A percentile compares a stretch with the other conserved stretches of the same genome.
phyloP scores from a whole-genome alignment of 2,113 vertebrate species.

The Cyphomyrus discorhynchus region DNA sequence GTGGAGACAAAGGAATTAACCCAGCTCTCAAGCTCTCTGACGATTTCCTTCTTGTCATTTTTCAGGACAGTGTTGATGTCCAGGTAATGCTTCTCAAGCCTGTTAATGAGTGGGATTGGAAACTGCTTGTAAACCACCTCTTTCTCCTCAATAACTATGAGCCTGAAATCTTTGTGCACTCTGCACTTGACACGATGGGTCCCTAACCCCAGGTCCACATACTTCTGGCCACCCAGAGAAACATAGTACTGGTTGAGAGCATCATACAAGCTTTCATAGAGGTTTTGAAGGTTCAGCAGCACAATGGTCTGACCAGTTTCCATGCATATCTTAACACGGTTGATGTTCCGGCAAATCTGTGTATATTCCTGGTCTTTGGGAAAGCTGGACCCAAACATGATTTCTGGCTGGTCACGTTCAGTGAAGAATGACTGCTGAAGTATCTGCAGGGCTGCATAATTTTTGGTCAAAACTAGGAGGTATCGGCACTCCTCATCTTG shows the following conservation, averaged over 20 bases:
- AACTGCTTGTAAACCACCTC: constrained; percentile 84
- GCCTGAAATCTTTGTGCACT: constrained; percentile 77
- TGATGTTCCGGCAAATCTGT: constrained; percentile 91
- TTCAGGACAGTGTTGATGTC: constrained; percentile 78
- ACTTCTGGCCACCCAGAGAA: constrained; percentile 84
- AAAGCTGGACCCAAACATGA: constrained; percentile 94
- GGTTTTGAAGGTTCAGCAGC: constrained; percentile 88
- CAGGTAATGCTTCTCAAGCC: constrained; percentile 94
- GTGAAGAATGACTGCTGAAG: constrained; percentile 75
- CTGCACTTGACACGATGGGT: constrained; percentile 94
- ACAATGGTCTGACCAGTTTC: constrained; percentile 83
- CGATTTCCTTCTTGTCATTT: constrained; percentile 57
- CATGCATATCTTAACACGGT: constrained; percentile 93
- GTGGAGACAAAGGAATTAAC: constrained; percentile 54
- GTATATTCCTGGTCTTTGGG: constrained; percentile 91
- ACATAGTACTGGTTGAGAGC: constrained; percentile 97
- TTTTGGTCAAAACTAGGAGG: constrained; percentile 82
- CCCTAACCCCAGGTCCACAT: constrained; percentile 88
- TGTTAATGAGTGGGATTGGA: constrained; percentile 89
- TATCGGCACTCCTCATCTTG: constrained; percentile 79
- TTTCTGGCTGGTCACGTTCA: constrained; percentile 71
- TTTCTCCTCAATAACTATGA: constrained; percentile 90
- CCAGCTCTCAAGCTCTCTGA: constrained; percentile 66
- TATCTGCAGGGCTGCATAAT: constrained; percentile 83
- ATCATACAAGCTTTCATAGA: constrained; percentile 95